Evolutionary conservation across 2,888 invertebrate species (phyloP).

Genomic region (Smittia sp.): DNA sequence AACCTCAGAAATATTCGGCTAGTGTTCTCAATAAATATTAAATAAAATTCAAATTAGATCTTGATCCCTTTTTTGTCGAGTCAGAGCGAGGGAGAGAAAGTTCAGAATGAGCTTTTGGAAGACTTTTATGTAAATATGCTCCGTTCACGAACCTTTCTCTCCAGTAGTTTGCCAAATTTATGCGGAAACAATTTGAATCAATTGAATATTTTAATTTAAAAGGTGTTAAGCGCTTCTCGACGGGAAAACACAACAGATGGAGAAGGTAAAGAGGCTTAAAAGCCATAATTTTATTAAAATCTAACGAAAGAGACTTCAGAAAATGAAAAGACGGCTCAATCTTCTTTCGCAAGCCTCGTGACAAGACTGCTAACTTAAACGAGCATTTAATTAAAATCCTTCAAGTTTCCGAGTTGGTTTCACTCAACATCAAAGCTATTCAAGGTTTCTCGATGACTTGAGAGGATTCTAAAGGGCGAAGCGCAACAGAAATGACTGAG

Average conservation of each 20-base stretch:
- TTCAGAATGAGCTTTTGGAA: background rate
- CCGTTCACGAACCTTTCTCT: background rate
- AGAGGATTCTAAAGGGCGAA: too few species aligned
- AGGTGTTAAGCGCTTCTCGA: slow-evolving; percentile 10
- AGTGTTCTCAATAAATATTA: slow-evolving; percentile 8
- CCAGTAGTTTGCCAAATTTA: slow-evolving; percentile 1
- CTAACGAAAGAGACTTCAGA: too few species aligned
- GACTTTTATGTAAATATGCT: slow-evolving; percentile 26
- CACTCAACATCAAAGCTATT: too few species aligned
- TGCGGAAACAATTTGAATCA: slow-evolving; percentile 18
- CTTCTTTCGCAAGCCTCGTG: too few species aligned
- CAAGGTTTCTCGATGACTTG: too few species aligned
- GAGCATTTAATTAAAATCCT: too few species aligned
- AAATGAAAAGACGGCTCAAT: too few species aligned
- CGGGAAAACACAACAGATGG: too few species aligned
- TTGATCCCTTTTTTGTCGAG: slow-evolving; percentile 20
- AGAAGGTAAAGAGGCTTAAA: slow-evolving; percentile 8
- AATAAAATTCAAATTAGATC: slow-evolving; percentile 28
- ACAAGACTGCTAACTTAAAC: too few species aligned
- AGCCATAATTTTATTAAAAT: background rate
- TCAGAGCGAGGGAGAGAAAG: background rate
- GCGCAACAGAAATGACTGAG: too few species aligned
- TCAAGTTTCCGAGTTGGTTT: too few species aligned
- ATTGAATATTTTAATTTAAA: slow-evolving; percentile 24
- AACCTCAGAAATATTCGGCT: slow-evolving; percentile 2